These are phyloP conservation scores for Ptychoptera albimana DNA, from an alignment of 2,888 invertebrate species.

Conservation along the genomic window DNA sequence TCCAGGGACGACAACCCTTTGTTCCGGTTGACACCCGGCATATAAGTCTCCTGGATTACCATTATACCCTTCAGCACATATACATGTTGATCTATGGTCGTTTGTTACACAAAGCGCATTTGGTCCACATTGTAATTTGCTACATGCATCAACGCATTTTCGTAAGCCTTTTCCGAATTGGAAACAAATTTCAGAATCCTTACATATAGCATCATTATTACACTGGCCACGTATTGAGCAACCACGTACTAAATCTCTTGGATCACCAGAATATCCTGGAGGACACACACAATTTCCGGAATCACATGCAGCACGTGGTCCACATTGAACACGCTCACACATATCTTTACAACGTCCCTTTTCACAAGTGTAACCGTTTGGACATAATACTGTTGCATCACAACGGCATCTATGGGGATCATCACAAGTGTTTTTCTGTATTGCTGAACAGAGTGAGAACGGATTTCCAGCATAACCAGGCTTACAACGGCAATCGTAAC, in stretches of 20 bases:
- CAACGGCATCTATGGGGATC: conserved; percentile 56
- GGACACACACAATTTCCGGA: conserved; percentile 67
- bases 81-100: conserved; percentile 71
- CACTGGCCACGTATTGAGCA: conserved; percentile 64
- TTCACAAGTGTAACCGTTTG: conserved; percentile 59
- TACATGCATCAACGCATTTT: conserved; percentile 76
- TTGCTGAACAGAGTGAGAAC: conserved; percentile 60
- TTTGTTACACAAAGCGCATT: conserved; percentile 75
- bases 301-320: conserved; percentile 66
- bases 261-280: conserved; percentile 60
- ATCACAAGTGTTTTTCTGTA: conserved; percentile 50
- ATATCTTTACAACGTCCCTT: conserved; percentile 57
- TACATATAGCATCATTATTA: conserved; percentile 65
- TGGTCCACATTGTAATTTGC: conserved; percentile 76
- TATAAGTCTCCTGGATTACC: conserved; percentile 71
- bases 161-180: conserved; percentile 61
- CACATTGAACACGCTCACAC: conserved; percentile 61
- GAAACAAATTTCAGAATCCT: conserved; percentile 73
- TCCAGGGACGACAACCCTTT: conserved; percentile 34
- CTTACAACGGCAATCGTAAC: conserved; percentile 79
- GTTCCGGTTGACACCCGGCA: conserved; percentile 60
- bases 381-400: conserved; percentile 53
- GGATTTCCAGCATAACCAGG: conserved; percentile 77
- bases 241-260: conserved; percentile 50
- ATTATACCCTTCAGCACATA: conserved; percentile 65